Percentiles rank a stretch among this genome's conserved stretches.
Conservation (phyloP, 2,888 invertebrate genomes). For the Tinea semifulvella region DNA sequence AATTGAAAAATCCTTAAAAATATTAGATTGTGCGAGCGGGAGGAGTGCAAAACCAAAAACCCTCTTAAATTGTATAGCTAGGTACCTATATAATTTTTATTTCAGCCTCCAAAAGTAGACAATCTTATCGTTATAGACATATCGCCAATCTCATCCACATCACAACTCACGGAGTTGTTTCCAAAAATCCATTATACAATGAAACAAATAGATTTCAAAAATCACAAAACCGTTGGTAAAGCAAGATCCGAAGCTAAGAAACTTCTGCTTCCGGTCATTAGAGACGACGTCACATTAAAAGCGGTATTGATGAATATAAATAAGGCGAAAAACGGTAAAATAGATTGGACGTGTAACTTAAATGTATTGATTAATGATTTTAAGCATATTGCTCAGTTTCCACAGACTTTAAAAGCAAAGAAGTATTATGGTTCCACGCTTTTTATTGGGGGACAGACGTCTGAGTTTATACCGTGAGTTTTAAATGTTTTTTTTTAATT, state of each 20-base stretch:
- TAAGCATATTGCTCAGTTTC: conserved; percentile 69
- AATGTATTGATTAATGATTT: conserved; percentile 72
- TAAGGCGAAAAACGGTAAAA: conserved; percentile 24
- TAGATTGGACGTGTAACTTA: conserved; percentile 81
- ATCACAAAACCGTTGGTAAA: conserved; percentile 25
- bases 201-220: conserved; percentile 34
- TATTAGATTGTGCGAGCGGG: too few relatives aligned
- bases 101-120: conserved; percentile 63
- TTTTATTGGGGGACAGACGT: conserved; percentile 85
- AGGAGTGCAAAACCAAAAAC: too few relatives aligned
- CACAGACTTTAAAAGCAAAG: conserved; percentile 37
- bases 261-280: conserved; percentile 25
- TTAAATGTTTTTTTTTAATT: neutral
- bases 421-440: conserved; percentile 73
- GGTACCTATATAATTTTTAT: neutral
- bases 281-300: conserved; percentile 68
- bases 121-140: conserved; percentile 74
- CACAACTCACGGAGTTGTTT: conserved; percentile 56
- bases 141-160: conserved; percentile 66
- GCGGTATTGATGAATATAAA: conserved; percentile 61
- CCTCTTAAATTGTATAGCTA: too few relatives aligned
- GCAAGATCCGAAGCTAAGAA: conserved; percentile 31
- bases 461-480: conserved; percentile 78
- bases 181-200: conserved; percentile 68
- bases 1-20: too few relatives aligned